phyloP scores from a whole-genome alignment of 1,140 invertebrate species.

The Dinoponera quadriceps region DNA sequence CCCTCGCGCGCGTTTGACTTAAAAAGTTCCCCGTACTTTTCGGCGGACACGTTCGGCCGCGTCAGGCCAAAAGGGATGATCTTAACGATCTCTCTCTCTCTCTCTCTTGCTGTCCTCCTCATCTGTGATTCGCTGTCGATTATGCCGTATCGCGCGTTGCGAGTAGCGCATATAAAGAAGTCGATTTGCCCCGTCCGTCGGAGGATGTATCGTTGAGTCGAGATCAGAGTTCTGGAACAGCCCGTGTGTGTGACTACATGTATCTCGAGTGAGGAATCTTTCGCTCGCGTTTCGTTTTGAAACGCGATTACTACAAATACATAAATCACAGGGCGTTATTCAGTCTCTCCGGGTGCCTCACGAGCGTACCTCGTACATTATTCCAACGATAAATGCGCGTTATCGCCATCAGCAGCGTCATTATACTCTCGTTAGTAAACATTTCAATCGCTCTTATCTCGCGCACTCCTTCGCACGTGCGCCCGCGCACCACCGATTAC shows the following conservation, averaged over 20 bases:
- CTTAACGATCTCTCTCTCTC: not conserved
- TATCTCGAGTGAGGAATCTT: constrained; percentile 28
- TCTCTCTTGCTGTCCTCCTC: no score
- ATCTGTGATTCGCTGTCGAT: not conserved
- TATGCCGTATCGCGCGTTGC: not conserved
- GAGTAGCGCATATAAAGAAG: not conserved
- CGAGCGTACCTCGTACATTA: constrained; percentile 20
- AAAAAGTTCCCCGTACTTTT: constrained; percentile 19
- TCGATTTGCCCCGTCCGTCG: not conserved
- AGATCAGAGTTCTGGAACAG: not conserved
- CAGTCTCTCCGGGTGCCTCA: constrained; percentile 5
- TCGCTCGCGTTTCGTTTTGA: not conserved
- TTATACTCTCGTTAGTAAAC: constrained; percentile 55
- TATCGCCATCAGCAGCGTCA: constrained; percentile 36
- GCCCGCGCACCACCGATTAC: constrained; percentile 11
- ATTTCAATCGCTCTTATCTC: constrained; percentile 51
- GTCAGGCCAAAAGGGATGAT: not conserved
- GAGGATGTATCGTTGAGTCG: constrained; percentile 3
- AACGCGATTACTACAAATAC: constrained; percentile 19
- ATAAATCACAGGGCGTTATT: constrained; percentile 32
- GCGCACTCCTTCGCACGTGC: constrained; percentile 7
- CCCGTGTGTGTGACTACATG: not conserved
- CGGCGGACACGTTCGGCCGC: not conserved
- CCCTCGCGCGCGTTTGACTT: constrained; percentile 32
- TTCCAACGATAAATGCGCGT: constrained; percentile 37